Evolutionary conservation across 2,888 invertebrate species (phyloP), one percentile per base, ranked within the genome.

Genomic region (Latrodectus hesperus): DNA sequence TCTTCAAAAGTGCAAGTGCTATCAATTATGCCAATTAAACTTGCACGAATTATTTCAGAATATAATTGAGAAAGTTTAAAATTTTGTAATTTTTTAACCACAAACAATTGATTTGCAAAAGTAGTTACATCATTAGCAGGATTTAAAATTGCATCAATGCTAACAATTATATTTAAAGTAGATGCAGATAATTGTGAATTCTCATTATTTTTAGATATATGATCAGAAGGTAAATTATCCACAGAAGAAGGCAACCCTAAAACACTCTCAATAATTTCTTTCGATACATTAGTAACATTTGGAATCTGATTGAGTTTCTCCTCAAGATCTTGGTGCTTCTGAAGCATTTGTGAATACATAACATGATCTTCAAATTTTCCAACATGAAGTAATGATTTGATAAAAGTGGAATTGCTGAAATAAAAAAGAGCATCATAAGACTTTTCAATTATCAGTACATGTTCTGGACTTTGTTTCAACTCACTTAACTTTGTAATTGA

Each of bases 21-120:
- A 92, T 97, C 97, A 91, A 97, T 96, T 8, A 98, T 93, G n/a
- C 97, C 96, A 91, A 98, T 95, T 87, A 98, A 95, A 91, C 97
- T 96, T 0, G 97, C 96, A 89, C 98, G 94, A 90, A 98, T 96
- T 53, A 98, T 94, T 93, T 98, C 98, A 91, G 96, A 96, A 91
- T 96, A 98, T 0, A 98, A 92, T 90, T 96, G 94, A 0, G 96
- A 94, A 90, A 95, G 94, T n/a, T 95, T 94, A 90, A 96, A 96
- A 80, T 96, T 93, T 93, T 93, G 90, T 0, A 98, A 93, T 90
- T 96, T 95, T 92, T 97, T 96, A 77, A 98, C 94, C 94, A 98
- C 95, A 71, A 96, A 93, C 79, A 98, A 93, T 91, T 98, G 96
- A 90, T 95, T 95, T 0, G 96, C 96, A 90, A 97, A 94, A 74